Base-by-base conservation (phyloP, 2,888 invertebrate species). In the Microchrysa polita region DNA sequence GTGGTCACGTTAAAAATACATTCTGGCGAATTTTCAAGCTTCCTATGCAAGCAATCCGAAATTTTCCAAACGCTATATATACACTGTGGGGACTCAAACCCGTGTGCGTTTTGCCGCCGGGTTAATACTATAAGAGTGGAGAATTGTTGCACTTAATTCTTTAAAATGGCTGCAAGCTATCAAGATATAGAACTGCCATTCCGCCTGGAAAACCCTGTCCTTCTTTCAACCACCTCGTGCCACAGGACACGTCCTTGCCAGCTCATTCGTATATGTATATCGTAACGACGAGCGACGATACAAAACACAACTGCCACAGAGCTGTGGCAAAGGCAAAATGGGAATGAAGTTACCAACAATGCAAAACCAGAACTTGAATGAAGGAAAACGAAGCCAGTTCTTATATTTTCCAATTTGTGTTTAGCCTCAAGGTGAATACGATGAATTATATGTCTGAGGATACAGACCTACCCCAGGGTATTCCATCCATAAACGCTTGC, bases 371-470 rank as follows among this genome's bases (percentile, higher is more conserved):
- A 44, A 59, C 72, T 60, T 48, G 60, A 60, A 72, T 72, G 60
- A 60, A 72, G 59, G 73, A 73, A 73, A 78, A 77, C 77, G 77
- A 78, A 78, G 78, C 78, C 78, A 78, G 78, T 78, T 78, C 78
- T 78, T 78, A 78, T 78, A 78, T 78, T 78, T 78, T 78, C 78
- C 78, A 78, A 78, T 78, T 78, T 78, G 78, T 77, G 77, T 78
- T 78, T 74, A 75, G 77, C 77, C 77, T 76, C 48, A 67, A 77
- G 78, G 77, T 75, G 75, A 74, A 74, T 78, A 77, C 78, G 78
- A 78, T 78, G 78, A 78, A 78, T 78, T 78, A 78, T 78, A 78
- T 77, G 78, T 78, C 78, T 78, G 77, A 75, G 75, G 74, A 77
- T 77, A 77, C 77, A 77, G 67, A 74, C 55, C 57, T 48, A 60